Conservation (phyloP, 2,797 vertebrate species). For the Protonibea diacanthus region DNA sequence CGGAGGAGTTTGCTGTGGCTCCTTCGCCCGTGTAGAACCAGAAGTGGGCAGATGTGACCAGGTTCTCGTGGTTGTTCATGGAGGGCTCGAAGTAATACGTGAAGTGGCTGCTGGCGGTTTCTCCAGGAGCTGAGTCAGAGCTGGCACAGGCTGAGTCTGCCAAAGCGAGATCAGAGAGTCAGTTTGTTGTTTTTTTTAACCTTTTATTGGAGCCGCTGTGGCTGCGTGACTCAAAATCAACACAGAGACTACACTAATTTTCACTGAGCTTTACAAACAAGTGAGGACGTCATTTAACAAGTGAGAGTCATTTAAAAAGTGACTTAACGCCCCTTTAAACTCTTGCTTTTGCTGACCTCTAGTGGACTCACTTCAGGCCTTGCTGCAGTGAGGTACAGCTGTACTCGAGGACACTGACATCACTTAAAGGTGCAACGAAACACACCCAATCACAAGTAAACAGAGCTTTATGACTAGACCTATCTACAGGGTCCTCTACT, state of each 20-base stretch:
- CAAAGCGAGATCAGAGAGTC: background rate
- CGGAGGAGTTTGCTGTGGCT: conserved; percentile 42
- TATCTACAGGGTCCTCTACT: too few relatives aligned
- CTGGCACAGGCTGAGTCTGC: conserved; percentile 83
- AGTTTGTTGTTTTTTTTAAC: background rate
- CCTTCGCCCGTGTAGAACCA: conserved; percentile 89
- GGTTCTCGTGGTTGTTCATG: conserved; percentile 71
- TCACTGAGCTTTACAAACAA: background rate
- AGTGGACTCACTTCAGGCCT: background rate
- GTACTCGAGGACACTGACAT: background rate
- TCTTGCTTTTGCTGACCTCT: background rate
- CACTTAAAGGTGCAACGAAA: background rate
- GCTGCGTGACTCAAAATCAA: background rate
- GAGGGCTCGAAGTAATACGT: conserved; percentile 92
- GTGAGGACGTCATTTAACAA: background rate
- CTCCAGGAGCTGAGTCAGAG: conserved; percentile 54
- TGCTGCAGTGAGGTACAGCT: background rate
- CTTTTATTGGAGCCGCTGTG: background rate
- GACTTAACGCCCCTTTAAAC: background rate
- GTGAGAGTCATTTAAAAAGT: background rate
- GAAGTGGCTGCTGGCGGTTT: conserved; percentile 73
- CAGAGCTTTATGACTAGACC: too few relatives aligned
- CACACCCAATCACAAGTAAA: background rate
- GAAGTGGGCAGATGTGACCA: conserved; percentile 88
- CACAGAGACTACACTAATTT: background rate